phyloP scores from a whole-genome alignment of 2,888 invertebrate species.

The Sinhomidia bicolor region DNA sequence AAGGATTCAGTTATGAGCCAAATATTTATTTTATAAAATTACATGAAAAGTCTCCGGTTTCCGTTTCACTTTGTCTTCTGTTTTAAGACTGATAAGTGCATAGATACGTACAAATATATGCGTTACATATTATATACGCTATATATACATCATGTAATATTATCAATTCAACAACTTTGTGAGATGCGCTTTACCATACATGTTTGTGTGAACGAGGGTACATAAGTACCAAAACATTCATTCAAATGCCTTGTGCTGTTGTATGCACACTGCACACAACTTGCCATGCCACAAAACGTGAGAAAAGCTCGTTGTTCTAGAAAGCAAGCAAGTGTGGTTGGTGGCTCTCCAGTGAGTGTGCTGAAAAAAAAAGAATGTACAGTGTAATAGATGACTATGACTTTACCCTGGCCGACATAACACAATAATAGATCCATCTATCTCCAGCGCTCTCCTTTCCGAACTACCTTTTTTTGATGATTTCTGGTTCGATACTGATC shows the following conservation, averaged over 20 bases:
- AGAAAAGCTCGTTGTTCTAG: conserved; percentile 32
- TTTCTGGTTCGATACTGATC: conserved; percentile 65
- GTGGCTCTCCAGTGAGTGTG: background rate
- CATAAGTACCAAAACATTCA: background rate
- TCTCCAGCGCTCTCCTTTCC: background rate
- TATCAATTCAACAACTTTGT: too few species aligned
- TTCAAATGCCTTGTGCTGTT: too few species aligned
- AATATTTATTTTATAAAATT: conserved; percentile 36
- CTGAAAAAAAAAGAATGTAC: background rate
- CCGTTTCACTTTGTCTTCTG: background rate
- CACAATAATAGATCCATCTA: background rate
- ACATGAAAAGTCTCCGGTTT: conserved; percentile 5
- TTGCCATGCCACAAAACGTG: too few species aligned
- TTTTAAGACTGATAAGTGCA: background rate
- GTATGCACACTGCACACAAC: conserved; percentile 23
- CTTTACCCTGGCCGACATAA: background rate
- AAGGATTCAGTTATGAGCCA: background rate
- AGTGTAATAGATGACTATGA: background rate
- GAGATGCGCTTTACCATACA: too few species aligned
- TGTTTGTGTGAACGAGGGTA: background rate
- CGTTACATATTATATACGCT: background rate
- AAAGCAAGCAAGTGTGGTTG: conserved; percentile 22
- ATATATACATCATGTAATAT: background rate
- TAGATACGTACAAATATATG: background rate
- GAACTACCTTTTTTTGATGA: conserved; percentile 60